These are phyloP conservation scores for Noctua pronuba DNA, from an alignment of 2,888 invertebrate genomes.

Conservation along the genomic window DNA sequence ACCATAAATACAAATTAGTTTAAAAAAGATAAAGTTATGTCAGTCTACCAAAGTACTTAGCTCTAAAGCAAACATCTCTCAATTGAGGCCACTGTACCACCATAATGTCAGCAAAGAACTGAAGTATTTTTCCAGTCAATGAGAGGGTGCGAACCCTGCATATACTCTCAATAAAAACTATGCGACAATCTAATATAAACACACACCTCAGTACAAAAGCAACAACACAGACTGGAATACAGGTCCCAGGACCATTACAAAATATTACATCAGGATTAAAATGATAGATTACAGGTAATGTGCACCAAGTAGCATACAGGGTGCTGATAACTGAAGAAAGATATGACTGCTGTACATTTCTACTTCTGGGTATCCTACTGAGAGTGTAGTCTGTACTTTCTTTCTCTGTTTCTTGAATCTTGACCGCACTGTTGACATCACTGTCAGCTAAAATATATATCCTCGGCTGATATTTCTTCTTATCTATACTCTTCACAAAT, in stretches of 20 bases:
- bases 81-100: conserved; percentile 98
- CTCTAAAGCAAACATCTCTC: conserved; percentile 91
- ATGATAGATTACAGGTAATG: conserved; percentile 92
- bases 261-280: conserved; percentile 95
- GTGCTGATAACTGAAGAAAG: conserved; percentile 95
- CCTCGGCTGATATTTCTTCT: conserved; percentile 93
- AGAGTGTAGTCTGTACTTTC: conserved; percentile 84
- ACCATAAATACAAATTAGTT: background rate
- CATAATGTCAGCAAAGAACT: conserved; percentile 95
- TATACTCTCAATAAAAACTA: conserved; percentile 98
- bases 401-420: conserved; percentile 90
- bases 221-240: conserved; percentile 96
- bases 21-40: conserved; percentile 81
- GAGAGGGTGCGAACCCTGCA: conserved; percentile 98
- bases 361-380: conserved; percentile 94
- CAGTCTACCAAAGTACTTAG: conserved; percentile 94
- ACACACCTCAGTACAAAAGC: conserved; percentile 93
- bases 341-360: conserved; percentile 97
- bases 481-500: conserved; percentile 92
- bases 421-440: conserved; percentile 94
- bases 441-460: conserved; percentile 94
- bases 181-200: conserved; percentile 92
- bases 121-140: conserved; percentile 96
- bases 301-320: conserved; percentile 92
- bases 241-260: conserved; percentile 99